Conservation (phyloP, 2,888 invertebrate genomes). For the Drosophila emarginata region DNA sequence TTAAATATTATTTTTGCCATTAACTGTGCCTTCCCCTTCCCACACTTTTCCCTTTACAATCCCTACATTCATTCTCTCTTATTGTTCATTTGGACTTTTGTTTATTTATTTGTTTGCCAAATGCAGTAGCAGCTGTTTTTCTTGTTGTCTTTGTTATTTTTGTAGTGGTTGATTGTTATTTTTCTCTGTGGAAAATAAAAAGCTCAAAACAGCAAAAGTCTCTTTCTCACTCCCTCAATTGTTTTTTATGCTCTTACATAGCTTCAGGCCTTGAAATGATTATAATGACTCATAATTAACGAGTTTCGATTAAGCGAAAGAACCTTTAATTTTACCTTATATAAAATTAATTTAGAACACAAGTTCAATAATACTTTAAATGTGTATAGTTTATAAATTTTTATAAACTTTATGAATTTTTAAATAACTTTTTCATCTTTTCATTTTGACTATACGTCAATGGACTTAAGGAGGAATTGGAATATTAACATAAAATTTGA, state of each 20-base stretch:
- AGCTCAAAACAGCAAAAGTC: slow-evolving; percentile 36
- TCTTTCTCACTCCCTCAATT: not conserved
- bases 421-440: too few relatives aligned
- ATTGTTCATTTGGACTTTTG: slow-evolving; percentile 39
- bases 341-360: too few relatives aligned
- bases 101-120: slow-evolving; percentile 49
- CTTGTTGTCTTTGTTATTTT: slow-evolving; percentile 17
- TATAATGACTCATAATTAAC: slow-evolving; percentile 1
- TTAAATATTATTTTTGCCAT: slow-evolving; percentile 60
- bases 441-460: too few relatives aligned
- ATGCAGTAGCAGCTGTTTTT: slow-evolving; percentile 41
- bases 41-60: not conserved
- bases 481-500: too few relatives aligned
- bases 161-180: slow-evolving; percentile 28
- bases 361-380: too few relatives aligned
- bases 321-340: not conserved
- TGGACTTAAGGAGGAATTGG: too few relatives aligned
- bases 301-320: not conserved
- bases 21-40: slow-evolving; percentile 20
- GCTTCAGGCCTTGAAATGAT: not conserved
- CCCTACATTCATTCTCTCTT: slow-evolving; percentile 22
- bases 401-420: too few relatives aligned
- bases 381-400: too few relatives aligned
- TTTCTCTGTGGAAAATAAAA: slow-evolving; percentile 35
- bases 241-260: not conserved